Conservation (phyloP, 2,797 vertebrate genomes). For the Scleropages formosus region DNA sequence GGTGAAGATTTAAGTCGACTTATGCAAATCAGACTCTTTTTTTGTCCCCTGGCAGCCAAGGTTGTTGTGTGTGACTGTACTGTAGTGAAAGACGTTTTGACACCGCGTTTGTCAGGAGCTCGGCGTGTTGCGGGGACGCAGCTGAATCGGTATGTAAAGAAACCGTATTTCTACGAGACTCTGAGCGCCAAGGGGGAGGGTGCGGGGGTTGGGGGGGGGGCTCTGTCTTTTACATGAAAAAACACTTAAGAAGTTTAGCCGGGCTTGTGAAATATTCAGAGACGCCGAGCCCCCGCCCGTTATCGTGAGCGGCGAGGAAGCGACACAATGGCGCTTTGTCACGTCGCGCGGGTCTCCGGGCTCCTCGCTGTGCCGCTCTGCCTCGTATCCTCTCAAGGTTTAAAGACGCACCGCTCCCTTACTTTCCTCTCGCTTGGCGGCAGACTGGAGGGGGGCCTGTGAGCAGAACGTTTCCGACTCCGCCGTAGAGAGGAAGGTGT, state of each 20-base stretch:
- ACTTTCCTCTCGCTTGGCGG: not conserved
- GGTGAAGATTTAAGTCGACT: conserved; percentile 50
- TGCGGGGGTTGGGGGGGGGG: no score
- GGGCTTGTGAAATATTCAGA: conserved; percentile 8
- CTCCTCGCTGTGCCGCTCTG: not conserved
- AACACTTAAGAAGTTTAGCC: conserved; percentile 8
- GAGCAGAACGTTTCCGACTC: not conserved
- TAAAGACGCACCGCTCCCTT: not conserved
- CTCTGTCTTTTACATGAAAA: conserved; percentile 2
- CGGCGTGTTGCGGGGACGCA: not conserved
- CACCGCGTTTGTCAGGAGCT: not conserved
- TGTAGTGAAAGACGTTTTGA: not conserved
- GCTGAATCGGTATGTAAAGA: not conserved
- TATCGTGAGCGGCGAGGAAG: not conserved
- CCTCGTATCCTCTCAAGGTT: not conserved
- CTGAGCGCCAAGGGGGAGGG: not conserved
- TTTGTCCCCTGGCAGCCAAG: conserved; percentile 37
- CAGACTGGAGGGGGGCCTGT: not conserved
- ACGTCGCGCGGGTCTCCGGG: not conserved
- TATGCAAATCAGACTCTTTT: conserved; percentile 44
- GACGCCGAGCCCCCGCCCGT: not conserved
- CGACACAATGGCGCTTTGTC: not conserved
- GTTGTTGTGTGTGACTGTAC: not conserved
- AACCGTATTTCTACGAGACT: not conserved
- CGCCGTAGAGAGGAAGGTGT: no score